Percentiles rank a stretch among this genome's conserved stretches.
Conservation (phyloP, 2,113 vertebrate species). For the Sigmodon hispidus region DNA sequence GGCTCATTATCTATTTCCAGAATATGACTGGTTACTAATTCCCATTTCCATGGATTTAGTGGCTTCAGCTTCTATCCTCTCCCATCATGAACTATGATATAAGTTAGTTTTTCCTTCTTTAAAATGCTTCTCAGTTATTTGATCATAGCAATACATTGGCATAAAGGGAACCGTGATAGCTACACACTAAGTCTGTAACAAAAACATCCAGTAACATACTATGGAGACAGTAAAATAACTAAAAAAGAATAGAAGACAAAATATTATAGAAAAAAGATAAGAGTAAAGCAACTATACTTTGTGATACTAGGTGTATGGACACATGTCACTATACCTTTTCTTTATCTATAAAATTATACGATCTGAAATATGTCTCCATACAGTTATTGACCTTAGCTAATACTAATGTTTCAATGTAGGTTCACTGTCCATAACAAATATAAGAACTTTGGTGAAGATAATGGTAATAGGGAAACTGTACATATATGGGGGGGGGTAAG, state of each 20-base stretch:
- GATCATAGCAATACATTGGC: not conserved
- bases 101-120: not conserved
- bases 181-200: not conserved
- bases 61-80: not conserved
- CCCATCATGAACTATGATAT: not conserved
- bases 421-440: not conserved
- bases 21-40: not conserved
- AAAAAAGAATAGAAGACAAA: not conserved
- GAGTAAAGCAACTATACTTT: not conserved
- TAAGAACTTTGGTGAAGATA: not conserved
- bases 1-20: not conserved
- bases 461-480: not conserved
- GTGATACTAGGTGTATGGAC: not conserved
- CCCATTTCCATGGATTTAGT: not conserved
- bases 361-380: not conserved
- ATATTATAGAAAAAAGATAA: not conserved
- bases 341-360: not conserved
- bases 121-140: not conserved
- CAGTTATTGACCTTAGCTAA: not conserved
- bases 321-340: not conserved
- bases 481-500: rapidly evolving
- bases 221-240: not conserved
- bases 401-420: not conserved
- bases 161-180: not conserved
- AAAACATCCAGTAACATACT: not conserved